Conservation (phyloP, 1,140 invertebrate species). For the Solenopsis fugax region DNA sequence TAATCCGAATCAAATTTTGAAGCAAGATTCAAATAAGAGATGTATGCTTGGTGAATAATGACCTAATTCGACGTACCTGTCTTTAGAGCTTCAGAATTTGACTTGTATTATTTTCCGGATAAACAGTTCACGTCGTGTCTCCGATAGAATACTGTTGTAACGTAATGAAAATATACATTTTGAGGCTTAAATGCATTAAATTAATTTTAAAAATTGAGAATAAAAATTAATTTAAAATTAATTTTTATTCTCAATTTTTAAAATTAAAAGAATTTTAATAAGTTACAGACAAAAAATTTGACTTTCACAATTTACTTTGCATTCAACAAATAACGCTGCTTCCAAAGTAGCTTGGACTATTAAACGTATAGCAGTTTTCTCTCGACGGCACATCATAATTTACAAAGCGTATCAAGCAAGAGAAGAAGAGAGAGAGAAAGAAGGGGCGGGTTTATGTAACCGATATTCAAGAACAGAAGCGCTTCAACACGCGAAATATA, state of each 20-base stretch:
- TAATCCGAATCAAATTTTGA: constrained; percentile 8
- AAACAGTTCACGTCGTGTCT: neutral
- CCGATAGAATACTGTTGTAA: constrained; percentile 28
- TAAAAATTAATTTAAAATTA: neutral
- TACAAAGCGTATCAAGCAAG: neutral
- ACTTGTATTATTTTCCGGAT: constrained; percentile 11
- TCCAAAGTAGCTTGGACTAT: neutral
- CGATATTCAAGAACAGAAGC: neutral
- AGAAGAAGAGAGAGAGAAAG: neutral
- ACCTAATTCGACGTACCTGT: constrained; percentile 9
- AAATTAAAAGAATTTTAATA: neutral
- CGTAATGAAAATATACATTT: neutral
- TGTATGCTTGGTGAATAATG: neutral
- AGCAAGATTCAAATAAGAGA: constrained; percentile 5
- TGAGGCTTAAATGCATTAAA: neutral
- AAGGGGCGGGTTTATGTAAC: neutral
- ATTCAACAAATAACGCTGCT: neutral
- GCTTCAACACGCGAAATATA: constrained; percentile 28
- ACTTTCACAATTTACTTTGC: neutral
- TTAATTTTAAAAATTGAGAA: neutral
- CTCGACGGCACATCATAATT: neutral
- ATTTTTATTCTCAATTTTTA: no score
- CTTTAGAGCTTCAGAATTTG: constrained; percentile 9
- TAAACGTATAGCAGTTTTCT: constrained; percentile 19
- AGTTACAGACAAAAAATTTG: neutral